Conservation (phyloP, 1,140 invertebrate species). For the Calephelis nemesis region DNA sequence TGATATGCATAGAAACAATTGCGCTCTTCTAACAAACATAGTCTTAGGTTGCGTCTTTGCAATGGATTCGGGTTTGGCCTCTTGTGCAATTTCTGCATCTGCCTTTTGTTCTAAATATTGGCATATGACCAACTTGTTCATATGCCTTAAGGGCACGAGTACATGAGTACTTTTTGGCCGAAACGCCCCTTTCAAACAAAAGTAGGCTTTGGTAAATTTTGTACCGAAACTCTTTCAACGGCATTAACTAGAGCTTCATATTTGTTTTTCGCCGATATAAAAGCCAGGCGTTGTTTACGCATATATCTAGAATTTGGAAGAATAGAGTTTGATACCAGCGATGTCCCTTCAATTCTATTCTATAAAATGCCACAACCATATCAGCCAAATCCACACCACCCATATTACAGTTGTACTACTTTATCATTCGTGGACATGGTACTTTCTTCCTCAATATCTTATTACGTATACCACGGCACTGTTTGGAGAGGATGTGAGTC, state of each 20-base stretch:
- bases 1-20: conserved; percentile 32
- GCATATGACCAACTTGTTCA: conserved; percentile 34
- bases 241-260: conserved; percentile 29
- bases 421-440: conserved; percentile 34
- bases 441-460: conserved; percentile 33
- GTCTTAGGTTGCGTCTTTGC: conserved; percentile 36
- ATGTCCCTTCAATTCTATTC: conserved; percentile 36
- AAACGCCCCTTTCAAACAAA: too few relatives aligned
- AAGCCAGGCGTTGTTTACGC: conserved; percentile 19
- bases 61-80: conserved; percentile 31
- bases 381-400: conserved; percentile 35
- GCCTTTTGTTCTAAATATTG: conserved; percentile 33
- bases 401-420: conserved; percentile 37
- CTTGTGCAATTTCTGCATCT: conserved; percentile 34
- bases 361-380: conserved; percentile 38
- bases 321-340: conserved; percentile 36
- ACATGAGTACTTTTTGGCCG: too few relatives aligned
- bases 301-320: conserved; percentile 37
- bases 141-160: conserved; percentile 24
- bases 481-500: conserved; percentile 24
- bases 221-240: conserved; percentile 28
- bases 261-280: conserved; percentile 28
- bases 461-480: conserved; percentile 28
- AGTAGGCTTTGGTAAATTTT: conserved; percentile 10
- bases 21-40: conserved; percentile 31